Percentiles rank a stretch among this genome's conserved stretches.
phyloP scores from a whole-genome alignment of 2,113 vertebrate genomes.

The Vombatus ursinus region DNA sequence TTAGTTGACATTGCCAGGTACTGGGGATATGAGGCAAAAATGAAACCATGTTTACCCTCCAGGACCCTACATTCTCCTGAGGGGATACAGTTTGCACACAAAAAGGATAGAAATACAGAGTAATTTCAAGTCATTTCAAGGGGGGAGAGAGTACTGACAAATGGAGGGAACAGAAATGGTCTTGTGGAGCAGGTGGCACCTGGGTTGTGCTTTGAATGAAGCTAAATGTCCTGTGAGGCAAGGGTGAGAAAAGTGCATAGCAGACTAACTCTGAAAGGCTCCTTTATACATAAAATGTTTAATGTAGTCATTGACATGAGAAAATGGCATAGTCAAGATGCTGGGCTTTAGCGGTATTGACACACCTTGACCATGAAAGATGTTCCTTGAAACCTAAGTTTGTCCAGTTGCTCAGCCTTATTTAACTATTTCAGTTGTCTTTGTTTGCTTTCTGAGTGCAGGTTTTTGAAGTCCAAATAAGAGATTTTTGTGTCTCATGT shows the following conservation, averaged over 20 bases:
- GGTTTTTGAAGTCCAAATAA: neutral
- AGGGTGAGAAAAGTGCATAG: neutral
- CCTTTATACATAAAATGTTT: slow-evolving; percentile 53
- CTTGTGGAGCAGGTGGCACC: neutral
- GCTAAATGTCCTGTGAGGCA: neutral
- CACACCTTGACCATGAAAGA: slow-evolving; percentile 35
- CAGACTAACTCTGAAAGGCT: neutral
- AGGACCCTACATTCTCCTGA: too few relatives aligned
- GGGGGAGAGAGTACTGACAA: too few relatives aligned
- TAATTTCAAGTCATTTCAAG: too few relatives aligned
- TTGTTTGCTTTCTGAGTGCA: slow-evolving; percentile 39
- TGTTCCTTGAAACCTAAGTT: slow-evolving; percentile 31
- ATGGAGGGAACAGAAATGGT: neutral
- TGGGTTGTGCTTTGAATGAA: neutral
- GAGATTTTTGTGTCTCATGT: neutral
- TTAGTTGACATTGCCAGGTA: too few relatives aligned
- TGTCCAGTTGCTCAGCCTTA: slow-evolving; percentile 47
- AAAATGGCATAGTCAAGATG: slow-evolving; percentile 73
- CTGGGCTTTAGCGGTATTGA: slow-evolving; percentile 47
- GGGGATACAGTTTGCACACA: too few relatives aligned
- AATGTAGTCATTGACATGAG: slow-evolving; percentile 48
- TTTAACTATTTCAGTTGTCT: slow-evolving; percentile 33
- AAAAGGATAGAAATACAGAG: too few relatives aligned
- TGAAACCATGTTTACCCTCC: too few relatives aligned
- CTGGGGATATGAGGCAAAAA: too few relatives aligned